Evolutionary conservation across 2,797 vertebrate genomes (phyloP).

Genomic region (Megalops cyprinoides): DNA sequence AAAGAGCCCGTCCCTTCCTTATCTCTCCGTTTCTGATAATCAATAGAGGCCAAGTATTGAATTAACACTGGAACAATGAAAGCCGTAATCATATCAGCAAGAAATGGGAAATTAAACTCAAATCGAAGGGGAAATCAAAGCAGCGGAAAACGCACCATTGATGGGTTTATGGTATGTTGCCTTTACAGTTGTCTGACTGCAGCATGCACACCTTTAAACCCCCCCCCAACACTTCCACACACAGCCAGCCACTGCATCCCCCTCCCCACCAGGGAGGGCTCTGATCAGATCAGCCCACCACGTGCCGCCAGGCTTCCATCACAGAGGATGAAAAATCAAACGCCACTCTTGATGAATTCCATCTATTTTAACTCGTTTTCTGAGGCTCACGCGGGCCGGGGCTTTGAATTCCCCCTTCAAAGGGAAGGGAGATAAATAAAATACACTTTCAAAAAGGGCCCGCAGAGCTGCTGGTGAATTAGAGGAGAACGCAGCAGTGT

Average conservation of each 20-base stretch:
- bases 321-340: constrained; percentile 46
- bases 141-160: not conserved
- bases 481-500: constrained; percentile 32
- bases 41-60: not conserved
- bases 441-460: constrained; percentile 37
- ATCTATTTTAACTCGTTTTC: constrained; percentile 49
- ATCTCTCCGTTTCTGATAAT: not conserved
- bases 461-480: constrained; percentile 38
- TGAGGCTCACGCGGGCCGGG: constrained; percentile 38
- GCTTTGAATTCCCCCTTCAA: constrained; percentile 51
- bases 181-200: not conserved
- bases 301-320: constrained; percentile 38
- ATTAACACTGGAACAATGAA: not conserved
- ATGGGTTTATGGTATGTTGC: not conserved
- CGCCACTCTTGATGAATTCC: constrained; percentile 50
- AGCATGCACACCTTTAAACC: constrained; percentile 18
- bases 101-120: not conserved
- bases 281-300: constrained; percentile 38
- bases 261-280: not conserved
- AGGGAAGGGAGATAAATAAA: constrained; percentile 43
- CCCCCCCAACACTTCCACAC: not conserved
- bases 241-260: not conserved
- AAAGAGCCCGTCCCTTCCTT: not conserved
- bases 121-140: not conserved
- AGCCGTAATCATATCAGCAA: not conserved